phyloP scores from a whole-genome alignment of 2,113 vertebrate genomes.

The Calidris pygmaea region DNA sequence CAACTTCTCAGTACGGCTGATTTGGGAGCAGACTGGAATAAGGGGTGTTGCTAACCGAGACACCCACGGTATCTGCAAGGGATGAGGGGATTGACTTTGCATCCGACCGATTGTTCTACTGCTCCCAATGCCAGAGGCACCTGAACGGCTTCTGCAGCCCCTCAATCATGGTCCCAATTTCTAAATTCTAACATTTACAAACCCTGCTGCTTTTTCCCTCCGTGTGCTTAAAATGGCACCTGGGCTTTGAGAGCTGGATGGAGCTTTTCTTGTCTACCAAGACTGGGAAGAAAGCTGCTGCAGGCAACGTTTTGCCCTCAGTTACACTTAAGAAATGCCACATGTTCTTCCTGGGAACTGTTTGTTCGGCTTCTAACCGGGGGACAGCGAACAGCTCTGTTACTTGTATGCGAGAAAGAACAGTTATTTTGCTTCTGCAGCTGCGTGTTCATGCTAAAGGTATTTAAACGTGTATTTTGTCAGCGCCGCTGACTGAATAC shows the following conservation, averaged over 20 bases:
- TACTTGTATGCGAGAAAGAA: background rate
- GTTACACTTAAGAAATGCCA: background rate
- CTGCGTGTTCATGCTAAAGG: background rate
- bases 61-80: background rate
- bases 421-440: background rate
- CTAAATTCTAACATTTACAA: background rate
- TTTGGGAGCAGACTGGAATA: background rate
- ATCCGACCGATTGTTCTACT: accelerated
- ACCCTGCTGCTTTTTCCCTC: background rate
- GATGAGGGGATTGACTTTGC: background rate
- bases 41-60: background rate
- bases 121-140: background rate
- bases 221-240: background rate
- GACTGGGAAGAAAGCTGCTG: background rate
- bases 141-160: background rate
- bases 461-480: background rate
- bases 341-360: background rate
- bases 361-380: background rate
- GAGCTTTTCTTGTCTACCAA: background rate
- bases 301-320: background rate
- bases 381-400: background rate
- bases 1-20: background rate
- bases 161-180: accelerated
- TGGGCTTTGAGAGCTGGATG: background rate
- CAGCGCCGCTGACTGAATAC: background rate